Percentiles rank a stretch among this genome's conserved stretches.
Conservation (phyloP, 2,797 vertebrate species). For the Lutjanus argentimaculatus region DNA sequence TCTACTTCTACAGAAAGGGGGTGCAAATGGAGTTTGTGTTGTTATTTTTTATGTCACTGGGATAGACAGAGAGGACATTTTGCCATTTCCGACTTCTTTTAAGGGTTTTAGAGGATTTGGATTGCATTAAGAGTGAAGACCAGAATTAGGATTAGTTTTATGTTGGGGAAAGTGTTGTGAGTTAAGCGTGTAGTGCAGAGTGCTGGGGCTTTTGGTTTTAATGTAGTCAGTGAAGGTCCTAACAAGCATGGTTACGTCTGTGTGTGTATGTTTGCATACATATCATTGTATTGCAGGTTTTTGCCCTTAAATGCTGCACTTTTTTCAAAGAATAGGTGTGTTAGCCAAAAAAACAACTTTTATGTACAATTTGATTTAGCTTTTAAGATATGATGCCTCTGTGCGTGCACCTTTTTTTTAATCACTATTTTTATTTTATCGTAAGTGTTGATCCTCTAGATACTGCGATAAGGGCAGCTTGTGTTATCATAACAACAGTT, state of each 20-base stretch:
- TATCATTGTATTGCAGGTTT: constrained; percentile 34
- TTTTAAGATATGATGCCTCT: not conserved
- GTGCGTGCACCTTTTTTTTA: not conserved
- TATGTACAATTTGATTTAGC: not conserved
- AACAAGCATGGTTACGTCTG: not conserved
- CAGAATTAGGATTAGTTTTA: constrained; percentile 55
- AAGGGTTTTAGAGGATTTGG: constrained; percentile 60
- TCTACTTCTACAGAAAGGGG: not conserved
- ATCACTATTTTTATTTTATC: not conserved
- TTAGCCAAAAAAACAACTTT: constrained; percentile 16
- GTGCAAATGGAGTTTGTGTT: not conserved
- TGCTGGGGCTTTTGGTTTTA: constrained; percentile 33
- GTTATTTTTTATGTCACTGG: not conserved
- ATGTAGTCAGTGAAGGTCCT: constrained; percentile 15
- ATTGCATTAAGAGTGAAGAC: constrained; percentile 46
- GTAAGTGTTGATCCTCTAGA: not conserved
- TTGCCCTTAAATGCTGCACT: constrained; percentile 11
- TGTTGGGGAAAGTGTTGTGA: constrained; percentile 32
- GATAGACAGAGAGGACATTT: constrained; percentile 11
- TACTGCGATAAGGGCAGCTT: not conserved
- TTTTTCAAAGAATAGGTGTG: not conserved
- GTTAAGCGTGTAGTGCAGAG: constrained; percentile 9
- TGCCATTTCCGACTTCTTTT: constrained; percentile 38
- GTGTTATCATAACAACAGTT: constrained; percentile 1
- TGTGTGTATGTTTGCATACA: constrained; percentile 18